These are phyloP conservation scores for Pararge aegeria DNA, from an alignment of 1,140 invertebrate species.

Conservation along the genomic window DNA sequence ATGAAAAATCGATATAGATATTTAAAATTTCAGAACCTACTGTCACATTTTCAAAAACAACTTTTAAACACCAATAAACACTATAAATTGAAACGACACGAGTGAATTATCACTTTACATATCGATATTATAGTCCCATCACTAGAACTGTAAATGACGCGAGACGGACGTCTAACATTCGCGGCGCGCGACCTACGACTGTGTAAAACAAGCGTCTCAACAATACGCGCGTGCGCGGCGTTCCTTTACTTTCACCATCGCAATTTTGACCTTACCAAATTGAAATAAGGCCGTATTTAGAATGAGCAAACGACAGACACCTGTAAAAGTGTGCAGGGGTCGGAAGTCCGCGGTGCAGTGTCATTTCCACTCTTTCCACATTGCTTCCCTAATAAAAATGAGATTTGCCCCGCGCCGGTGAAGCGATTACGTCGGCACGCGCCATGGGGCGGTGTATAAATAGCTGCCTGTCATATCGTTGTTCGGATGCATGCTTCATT, in stretches of 20 bases:
- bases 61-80: slow-evolving; percentile 1
- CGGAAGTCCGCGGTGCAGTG: slow-evolving; percentile 74
- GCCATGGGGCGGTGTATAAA: slow-evolving; percentile 27
- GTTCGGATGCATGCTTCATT: slow-evolving; percentile 17
- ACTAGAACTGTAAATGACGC: slow-evolving; percentile 27
- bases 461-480: slow-evolving; percentile 27
- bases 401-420: slow-evolving; percentile 53
- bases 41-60: slow-evolving; percentile 9
- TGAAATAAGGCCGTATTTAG: slow-evolving; percentile 27
- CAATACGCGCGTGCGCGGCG: slow-evolving; percentile 40
- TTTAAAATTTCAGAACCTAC: background rate
- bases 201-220: slow-evolving; percentile 42
- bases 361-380: slow-evolving; percentile 71
- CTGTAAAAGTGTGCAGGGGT: slow-evolving; percentile 66
- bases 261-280: slow-evolving; percentile 30
- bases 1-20: background rate
- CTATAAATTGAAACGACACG: background rate
- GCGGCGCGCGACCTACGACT: slow-evolving; percentile 39
- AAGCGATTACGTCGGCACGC: slow-evolving; percentile 35
- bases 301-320: slow-evolving; percentile 44
- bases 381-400: slow-evolving; percentile 73
- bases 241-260: slow-evolving; percentile 9
- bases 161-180: slow-evolving; percentile 28
- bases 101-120: slow-evolving; percentile 11
- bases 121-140: slow-evolving; percentile 39